A percentile compares a stretch with the other conserved stretches of the same genome.
phyloP scores from a whole-genome alignment of 2,797 vertebrate species.

The Heteromormyrus szaboi region DNA sequence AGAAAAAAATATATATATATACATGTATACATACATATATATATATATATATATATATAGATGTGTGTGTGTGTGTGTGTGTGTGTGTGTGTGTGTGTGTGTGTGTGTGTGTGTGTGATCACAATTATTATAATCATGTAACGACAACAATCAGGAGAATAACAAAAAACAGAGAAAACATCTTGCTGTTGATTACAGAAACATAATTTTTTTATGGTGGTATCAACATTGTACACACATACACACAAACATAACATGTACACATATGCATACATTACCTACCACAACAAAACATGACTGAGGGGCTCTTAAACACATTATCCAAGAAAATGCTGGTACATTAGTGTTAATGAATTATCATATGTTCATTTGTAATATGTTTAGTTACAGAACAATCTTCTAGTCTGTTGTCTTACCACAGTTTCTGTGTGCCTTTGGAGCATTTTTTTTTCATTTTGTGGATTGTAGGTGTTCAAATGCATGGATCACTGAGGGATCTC shows the following conservation, averaged over 20 bases:
- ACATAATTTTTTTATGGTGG: not conserved
- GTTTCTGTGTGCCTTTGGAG: not conserved
- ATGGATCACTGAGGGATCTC: not conserved
- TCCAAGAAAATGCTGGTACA: not conserved
- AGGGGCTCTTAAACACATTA: not conserved
- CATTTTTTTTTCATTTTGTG: not conserved
- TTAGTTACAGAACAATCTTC: not conserved
- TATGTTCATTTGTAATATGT: not conserved
- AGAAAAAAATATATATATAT: not conserved
- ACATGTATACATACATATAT: too few relatives aligned
- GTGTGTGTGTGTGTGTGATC: not conserved
- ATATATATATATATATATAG: too few relatives aligned
- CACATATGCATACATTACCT: not conserved
- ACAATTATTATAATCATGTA: slow-evolving; percentile 6
- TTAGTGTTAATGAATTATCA: not conserved
- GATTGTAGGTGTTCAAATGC: not conserved
- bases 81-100: not conserved
- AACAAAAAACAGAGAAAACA: slow-evolving; percentile 7
- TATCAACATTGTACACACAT: not conserved
- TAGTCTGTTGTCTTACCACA: not conserved
- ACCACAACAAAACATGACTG: not conserved
- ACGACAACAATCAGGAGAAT: not conserved
- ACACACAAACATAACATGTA: not conserved
- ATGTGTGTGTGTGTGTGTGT: not conserved
- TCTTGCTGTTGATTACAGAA: slow-evolving; percentile 14